phyloP scores from a whole-genome alignment of 1,140 invertebrate species.

The Drosophila grimshawi region DNA sequence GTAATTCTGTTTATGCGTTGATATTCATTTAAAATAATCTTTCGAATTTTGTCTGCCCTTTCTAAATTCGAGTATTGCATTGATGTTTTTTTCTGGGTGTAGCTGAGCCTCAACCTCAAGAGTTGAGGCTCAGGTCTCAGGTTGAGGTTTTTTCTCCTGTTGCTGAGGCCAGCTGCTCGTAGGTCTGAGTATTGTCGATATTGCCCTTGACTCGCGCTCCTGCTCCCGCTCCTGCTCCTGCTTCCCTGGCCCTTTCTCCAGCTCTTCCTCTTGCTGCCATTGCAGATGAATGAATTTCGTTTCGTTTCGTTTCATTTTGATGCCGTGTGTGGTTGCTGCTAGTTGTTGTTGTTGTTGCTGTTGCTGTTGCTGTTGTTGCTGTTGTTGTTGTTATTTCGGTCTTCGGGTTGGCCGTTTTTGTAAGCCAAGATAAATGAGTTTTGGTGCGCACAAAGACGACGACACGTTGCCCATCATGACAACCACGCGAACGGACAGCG shows the following conservation, averaged over 20 bases:
- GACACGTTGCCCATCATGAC: constrained; percentile 70
- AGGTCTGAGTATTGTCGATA: too few species aligned
- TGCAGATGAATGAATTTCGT: constrained; percentile 79
- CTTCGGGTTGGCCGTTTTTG: constrained; percentile 41
- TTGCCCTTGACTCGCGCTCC: not conserved
- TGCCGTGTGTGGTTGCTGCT: constrained; percentile 34
- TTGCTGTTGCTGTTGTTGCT: not conserved
- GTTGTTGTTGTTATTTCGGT: constrained; percentile 28
- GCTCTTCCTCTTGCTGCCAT: constrained; percentile 21
- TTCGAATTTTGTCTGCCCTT: too few species aligned
- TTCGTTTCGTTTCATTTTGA: constrained; percentile 45
- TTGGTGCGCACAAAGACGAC: constrained; percentile 80
- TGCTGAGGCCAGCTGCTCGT: not conserved
- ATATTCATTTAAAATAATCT: too few species aligned
- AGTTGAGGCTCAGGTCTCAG: not conserved
- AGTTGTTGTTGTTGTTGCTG: not conserved
- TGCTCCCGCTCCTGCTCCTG: not conserved
- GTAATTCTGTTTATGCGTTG: too few species aligned
- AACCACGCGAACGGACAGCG: constrained; percentile 12
- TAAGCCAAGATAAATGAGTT: constrained; percentile 83
- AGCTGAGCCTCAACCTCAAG: constrained; percentile 9
- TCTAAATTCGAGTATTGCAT: too few species aligned
- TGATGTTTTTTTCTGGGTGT: not conserved
- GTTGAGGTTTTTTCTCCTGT: not conserved
- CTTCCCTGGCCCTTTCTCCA: constrained; percentile 63